Evolutionary conservation across 2,113 vertebrate species (phyloP), one percentile per base, ranked within the genome.

Genomic region (Enhydra lutris): DNA sequence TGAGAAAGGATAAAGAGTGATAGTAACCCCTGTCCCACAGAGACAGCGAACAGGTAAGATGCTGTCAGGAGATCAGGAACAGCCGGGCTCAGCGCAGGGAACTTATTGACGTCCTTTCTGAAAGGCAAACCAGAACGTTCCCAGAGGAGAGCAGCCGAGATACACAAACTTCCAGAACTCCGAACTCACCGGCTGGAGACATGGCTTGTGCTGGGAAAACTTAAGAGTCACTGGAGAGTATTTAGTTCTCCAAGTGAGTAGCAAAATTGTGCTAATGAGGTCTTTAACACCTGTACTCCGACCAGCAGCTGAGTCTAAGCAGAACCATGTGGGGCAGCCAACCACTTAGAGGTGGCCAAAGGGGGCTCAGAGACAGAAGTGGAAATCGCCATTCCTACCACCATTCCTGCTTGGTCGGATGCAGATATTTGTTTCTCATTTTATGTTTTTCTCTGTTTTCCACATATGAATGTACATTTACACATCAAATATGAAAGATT

Each of bases 261-360:
- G 92, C 78, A 57, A 89, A 92, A 61, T 42, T 74, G 71, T 71
- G 74, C 74, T 89, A 94, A 95, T 91, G 95, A 96, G 95, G 87
- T 82, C 90, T 96, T 95, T 89, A 95, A 93, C 81, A 83, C 91
- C 91, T 94, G 61, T 59, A 20, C 83, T 92, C 55, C 15, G 61
- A 93, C 55, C 82, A 65, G 89, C 73, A 83, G 59, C 89, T 29
- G 84, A 63, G 73, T 23, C 63, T 91, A 55, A 91, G 79, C 57
- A 74, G 36, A 74, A 96, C 73, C 92, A 76, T 86, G 73, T 82
- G 87, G 31, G 47, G 20, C 20, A 14, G 31, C 92, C 92, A 80
- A 42, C 9, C 17, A 36, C 90, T 91, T 47, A 2, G 79, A 45
- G 31, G 84, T 61, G 26, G 67, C 74, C 74, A 0, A 47, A 83